phyloP scores from a whole-genome alignment of 2,888 invertebrate genomes.

The Bruchidius siliquastri region DNA sequence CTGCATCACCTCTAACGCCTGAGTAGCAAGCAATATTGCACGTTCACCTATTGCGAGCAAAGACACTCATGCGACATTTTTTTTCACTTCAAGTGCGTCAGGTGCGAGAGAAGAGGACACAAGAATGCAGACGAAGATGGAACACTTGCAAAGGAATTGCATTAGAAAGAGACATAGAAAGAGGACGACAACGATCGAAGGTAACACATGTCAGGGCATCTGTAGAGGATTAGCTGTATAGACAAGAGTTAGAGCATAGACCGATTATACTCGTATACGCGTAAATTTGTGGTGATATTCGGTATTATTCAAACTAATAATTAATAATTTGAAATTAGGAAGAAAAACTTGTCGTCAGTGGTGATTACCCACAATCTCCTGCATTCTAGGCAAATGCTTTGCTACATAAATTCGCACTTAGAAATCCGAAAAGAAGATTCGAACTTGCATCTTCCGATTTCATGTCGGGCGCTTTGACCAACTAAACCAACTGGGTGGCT shows the following conservation, averaged over 20 bases:
- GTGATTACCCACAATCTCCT: no score
- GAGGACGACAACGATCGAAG: constrained; percentile 28
- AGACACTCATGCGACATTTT: constrained; percentile 37
- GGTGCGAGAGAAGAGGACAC: constrained; percentile 15
- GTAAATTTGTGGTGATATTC: no score
- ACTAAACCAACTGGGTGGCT: no score
- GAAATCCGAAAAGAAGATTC: no score
- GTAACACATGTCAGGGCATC: constrained; percentile 34
- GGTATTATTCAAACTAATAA: no score
- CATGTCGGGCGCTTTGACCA: no score
- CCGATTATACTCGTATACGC: neutral
- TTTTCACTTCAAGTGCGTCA: constrained; percentile 42
- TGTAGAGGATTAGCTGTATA: constrained; percentile 23
- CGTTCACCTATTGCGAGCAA: neutral
- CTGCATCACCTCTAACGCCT: constrained; percentile 39
- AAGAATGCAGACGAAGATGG: constrained; percentile 12
- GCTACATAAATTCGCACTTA: no score
- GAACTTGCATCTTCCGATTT: no score
- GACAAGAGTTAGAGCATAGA: constrained; percentile 1
- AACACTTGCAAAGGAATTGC: constrained; percentile 10
- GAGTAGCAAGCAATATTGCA: neutral
- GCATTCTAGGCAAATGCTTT: no score
- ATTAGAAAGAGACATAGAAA: constrained; percentile 3
- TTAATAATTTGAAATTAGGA: no score
- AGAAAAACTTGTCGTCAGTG: no score